phyloP scores from a whole-genome alignment of 2,113 vertebrate genomes.

The Gallinago jamesoni region DNA sequence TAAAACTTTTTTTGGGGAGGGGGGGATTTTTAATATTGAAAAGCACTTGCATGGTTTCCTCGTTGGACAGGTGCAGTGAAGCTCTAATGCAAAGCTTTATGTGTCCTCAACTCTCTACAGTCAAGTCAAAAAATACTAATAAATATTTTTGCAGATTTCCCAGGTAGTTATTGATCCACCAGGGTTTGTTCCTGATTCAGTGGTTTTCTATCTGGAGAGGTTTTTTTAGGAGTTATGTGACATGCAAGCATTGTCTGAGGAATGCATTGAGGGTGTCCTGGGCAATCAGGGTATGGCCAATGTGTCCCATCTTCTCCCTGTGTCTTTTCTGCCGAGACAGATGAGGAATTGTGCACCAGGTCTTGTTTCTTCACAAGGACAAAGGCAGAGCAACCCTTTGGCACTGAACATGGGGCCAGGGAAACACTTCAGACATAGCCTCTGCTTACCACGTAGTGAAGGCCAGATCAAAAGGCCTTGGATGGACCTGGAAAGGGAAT shows the following conservation, averaged over 20 bases:
- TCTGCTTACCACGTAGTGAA: background rate
- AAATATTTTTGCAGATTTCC: background rate
- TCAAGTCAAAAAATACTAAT: background rate
- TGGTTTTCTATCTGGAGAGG: background rate
- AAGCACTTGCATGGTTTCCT: background rate
- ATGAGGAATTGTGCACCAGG: background rate
- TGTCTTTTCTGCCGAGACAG: background rate
- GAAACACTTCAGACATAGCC: background rate
- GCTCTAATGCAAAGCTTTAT: background rate
- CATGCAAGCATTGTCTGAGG: background rate
- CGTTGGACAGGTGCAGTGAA: background rate
- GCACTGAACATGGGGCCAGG: background rate
- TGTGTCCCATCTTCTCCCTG: background rate
- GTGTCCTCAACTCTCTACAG: background rate
- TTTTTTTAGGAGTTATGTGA: background rate
- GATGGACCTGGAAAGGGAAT: background rate
- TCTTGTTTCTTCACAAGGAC: background rate
- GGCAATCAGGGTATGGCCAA: accelerated
- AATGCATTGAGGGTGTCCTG: accelerated
- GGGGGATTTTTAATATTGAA: background rate
- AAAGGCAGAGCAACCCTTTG: background rate
- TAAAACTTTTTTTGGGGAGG: background rate
- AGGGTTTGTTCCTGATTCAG: background rate
- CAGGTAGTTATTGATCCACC: background rate
- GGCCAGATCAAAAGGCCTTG: background rate